These are phyloP conservation scores for Prorops nasuta DNA, from an alignment of 1,140 invertebrate genomes.

Conservation along the genomic window DNA sequence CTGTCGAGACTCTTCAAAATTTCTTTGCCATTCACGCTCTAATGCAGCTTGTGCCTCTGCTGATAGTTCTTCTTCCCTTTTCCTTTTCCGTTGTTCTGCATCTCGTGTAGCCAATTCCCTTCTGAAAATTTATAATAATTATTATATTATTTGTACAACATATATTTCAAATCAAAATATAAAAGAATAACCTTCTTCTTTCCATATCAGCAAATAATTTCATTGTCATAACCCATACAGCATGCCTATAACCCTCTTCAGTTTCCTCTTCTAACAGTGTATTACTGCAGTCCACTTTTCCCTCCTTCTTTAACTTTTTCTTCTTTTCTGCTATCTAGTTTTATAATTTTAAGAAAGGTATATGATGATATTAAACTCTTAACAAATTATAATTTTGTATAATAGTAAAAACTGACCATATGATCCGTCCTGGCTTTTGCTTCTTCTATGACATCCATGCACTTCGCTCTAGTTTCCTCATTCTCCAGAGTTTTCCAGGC, in stretches of 20 bases:
- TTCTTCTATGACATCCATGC: slow-evolving; percentile 95
- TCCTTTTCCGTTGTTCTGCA: slow-evolving; percentile 92
- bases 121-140: slow-evolving; percentile 25
- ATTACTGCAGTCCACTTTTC: slow-evolving; percentile 61
- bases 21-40: slow-evolving; percentile 95
- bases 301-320: slow-evolving; percentile 93
- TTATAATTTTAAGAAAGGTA: slow-evolving; percentile 20
- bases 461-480: slow-evolving; percentile 90
- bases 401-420: slow-evolving; percentile 67
- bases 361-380: too few species aligned
- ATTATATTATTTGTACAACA: background rate
- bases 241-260: slow-evolving; percentile 87
- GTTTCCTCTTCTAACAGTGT: slow-evolving; percentile 88
- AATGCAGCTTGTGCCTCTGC: slow-evolving; percentile 85
- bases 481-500: slow-evolving; percentile 96
- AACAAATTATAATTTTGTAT: slow-evolving; percentile 1
- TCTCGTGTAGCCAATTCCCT: slow-evolving; percentile 82
- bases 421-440: slow-evolving; percentile 91
- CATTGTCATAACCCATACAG: slow-evolving; percentile 96
- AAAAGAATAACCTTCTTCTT: slow-evolving; percentile 63
- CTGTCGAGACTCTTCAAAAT: slow-evolving; percentile 96
- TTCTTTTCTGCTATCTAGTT: slow-evolving; percentile 88
- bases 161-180: slow-evolving; percentile 5
- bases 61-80: slow-evolving; percentile 90
- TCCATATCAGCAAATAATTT: slow-evolving; percentile 98